Percentiles rank a stretch among this genome's conserved stretches.
Evolutionary conservation across 2,113 vertebrate genomes (phyloP).

Genomic region (Ciconia stormi): DNA sequence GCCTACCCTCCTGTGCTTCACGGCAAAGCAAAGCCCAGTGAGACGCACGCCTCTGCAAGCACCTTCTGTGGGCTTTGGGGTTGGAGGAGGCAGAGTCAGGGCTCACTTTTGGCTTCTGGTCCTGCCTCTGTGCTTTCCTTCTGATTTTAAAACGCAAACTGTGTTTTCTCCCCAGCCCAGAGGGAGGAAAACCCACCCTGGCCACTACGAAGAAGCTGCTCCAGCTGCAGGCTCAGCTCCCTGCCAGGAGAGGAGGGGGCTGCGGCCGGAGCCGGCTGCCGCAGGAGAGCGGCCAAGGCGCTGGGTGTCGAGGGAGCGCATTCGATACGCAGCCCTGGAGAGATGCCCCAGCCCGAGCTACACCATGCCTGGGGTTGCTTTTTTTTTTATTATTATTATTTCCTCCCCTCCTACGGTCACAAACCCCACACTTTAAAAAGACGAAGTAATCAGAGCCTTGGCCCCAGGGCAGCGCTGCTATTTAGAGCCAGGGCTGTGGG

Average conservation of each 20-base stretch:
- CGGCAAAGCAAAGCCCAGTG: neutral
- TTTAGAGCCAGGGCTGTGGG: neutral
- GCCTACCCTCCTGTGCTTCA: neutral
- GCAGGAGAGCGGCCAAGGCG: neutral
- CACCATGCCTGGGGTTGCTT: rapidly evolving
- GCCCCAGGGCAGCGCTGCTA: neutral
- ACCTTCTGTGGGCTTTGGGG: rapidly evolving
- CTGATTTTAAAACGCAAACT: neutral
- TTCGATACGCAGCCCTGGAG: neutral
- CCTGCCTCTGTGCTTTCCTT: neutral
- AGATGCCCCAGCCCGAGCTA: neutral
- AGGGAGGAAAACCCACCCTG: neutral
- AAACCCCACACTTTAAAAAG: neutral
- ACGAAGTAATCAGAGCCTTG: conserved; percentile 9
- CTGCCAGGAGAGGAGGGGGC: neutral
- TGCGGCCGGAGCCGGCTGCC: neutral
- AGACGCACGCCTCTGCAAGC: rapidly evolving
- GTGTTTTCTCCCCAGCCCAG: neutral
- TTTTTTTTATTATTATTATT: neutral
- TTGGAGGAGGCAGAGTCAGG: neutral
- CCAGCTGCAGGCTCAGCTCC: neutral
- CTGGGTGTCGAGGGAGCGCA: neutral
- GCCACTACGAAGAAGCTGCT: neutral
- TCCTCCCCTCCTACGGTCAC: rapidly evolving
- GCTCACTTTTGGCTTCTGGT: neutral